A percentile compares a stretch with the other conserved stretches of the same genome.
These are phyloP conservation scores for Sternarchorhynchus goeldii DNA, from an alignment of 2,797 vertebrate genomes.

Conservation along the genomic window DNA sequence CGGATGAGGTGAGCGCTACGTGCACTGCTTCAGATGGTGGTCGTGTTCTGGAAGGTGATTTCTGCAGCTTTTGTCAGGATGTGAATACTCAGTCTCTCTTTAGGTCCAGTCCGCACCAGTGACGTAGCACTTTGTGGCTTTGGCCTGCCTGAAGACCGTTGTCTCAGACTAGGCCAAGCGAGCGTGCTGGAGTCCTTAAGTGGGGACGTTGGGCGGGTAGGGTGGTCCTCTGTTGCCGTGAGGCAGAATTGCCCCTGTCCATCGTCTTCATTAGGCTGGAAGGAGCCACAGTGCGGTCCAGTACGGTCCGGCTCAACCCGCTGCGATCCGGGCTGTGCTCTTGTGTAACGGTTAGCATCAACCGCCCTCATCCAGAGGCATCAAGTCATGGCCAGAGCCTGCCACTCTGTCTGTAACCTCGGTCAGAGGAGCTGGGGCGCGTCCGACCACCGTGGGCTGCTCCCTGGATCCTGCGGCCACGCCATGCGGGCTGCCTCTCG, in stretches of 20 bases:
- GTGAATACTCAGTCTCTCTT: conserved; percentile 43
- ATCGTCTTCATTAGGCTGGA: conserved; percentile 36
- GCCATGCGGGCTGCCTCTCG: conserved; percentile 19
- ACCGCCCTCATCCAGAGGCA: conserved; percentile 32
- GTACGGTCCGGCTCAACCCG: conserved; percentile 9
- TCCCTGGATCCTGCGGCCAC: conserved; percentile 22
- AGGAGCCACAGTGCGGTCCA: conserved; percentile 16
- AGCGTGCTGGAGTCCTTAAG: conserved; percentile 26
- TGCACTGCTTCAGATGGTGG: conserved; percentile 27
- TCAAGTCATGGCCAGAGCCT: conserved; percentile 23
- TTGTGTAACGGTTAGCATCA: conserved; percentile 40
- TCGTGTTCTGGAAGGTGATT: conserved; percentile 34
- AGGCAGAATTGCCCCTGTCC: conserved; percentile 47
- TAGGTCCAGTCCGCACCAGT: conserved; percentile 48
- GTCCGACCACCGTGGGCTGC: too few species aligned
- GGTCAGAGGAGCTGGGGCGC: background rate
- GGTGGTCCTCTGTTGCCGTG: conserved; percentile 3
- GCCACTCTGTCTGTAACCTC: conserved; percentile 41
- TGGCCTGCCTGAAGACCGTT: conserved; percentile 46
- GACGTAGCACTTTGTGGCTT: conserved; percentile 53
- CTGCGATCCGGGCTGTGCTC: conserved; percentile 19
- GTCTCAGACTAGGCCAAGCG: conserved; percentile 40
- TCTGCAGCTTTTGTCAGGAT: conserved; percentile 30
- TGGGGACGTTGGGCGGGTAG: background rate
- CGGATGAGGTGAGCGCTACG: conserved; percentile 15